phyloP scores from a whole-genome alignment of 2,797 vertebrate genomes.

The Cryptoprocta ferox region DNA sequence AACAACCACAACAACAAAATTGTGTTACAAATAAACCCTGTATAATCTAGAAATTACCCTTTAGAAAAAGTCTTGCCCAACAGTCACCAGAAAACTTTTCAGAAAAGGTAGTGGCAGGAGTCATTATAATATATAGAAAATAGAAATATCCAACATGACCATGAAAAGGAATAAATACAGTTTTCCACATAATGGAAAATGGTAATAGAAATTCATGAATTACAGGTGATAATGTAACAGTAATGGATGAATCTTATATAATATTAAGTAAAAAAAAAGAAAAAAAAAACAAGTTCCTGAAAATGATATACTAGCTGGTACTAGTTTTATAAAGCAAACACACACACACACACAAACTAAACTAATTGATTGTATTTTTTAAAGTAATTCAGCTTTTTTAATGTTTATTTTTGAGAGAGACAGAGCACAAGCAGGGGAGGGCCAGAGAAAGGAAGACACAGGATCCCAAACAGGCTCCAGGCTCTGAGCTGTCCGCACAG shows the following conservation, averaged over 20 bases:
- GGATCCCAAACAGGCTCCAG: too few relatives aligned
- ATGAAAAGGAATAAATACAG: background rate
- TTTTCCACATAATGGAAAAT: background rate
- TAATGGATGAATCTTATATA: background rate
- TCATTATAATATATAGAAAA: background rate
- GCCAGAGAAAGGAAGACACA: too few relatives aligned
- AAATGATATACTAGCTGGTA: background rate
- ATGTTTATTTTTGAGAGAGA: too few relatives aligned
- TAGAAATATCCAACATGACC: background rate
- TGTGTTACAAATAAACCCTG: background rate
- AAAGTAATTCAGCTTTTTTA: too few relatives aligned
- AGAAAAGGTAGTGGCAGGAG: background rate
- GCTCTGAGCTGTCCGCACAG: too few relatives aligned
- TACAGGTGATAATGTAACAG: background rate
- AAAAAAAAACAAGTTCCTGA: background rate
- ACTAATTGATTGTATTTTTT: too few relatives aligned
- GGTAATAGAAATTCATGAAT: slow-evolving; percentile 5
- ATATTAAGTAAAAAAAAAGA: background rate
- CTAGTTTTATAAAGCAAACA: background rate
- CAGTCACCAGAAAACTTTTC: background rate
- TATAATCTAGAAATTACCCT: background rate
- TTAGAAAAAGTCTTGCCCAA: background rate
- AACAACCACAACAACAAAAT: background rate
- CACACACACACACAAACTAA: too few relatives aligned
- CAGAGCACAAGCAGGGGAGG: too few relatives aligned